Percentiles rank a stretch among this genome's conserved stretches.
phyloP scores from a whole-genome alignment of 2,113 vertebrate species.

The Dendrocopos noguchii region DNA sequence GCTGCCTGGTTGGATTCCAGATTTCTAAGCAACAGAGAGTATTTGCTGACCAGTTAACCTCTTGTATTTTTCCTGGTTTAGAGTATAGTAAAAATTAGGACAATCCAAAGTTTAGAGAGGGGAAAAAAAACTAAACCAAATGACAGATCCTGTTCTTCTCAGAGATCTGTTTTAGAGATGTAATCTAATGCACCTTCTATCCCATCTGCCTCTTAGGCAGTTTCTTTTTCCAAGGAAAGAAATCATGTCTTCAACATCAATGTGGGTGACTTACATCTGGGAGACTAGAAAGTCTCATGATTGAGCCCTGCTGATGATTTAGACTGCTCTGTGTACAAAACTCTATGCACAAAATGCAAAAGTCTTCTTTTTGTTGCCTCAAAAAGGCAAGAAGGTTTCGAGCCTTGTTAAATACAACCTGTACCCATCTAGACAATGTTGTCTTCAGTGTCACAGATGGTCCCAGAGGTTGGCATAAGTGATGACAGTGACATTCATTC shows the following conservation, averaged over 20 bases:
- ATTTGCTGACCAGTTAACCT: background rate
- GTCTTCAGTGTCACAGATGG: conserved; percentile 26
- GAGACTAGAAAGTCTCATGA: background rate
- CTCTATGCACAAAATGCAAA: background rate
- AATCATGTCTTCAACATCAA: background rate
- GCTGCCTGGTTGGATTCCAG: background rate
- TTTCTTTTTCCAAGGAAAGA: conserved; percentile 24
- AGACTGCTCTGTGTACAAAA: background rate
- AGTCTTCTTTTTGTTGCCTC: background rate
- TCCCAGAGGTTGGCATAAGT: conserved; percentile 40
- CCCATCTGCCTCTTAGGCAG: background rate
- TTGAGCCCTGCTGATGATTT: background rate
- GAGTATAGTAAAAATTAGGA: background rate
- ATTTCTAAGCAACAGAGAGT: background rate
- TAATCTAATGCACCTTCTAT: background rate
- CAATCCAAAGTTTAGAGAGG: background rate
- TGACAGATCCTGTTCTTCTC: background rate
- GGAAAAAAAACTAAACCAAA: background rate
- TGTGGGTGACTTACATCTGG: background rate
- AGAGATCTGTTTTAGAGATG: background rate
- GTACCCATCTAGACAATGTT: conserved; percentile 13
- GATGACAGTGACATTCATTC: conserved; percentile 31
- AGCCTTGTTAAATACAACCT: conserved; percentile 32
- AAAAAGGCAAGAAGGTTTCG: conserved; percentile 33
- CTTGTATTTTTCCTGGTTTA: background rate